phyloP scores from a whole-genome alignment of 1,140 invertebrate species.

The Brachionus rubens region DNA sequence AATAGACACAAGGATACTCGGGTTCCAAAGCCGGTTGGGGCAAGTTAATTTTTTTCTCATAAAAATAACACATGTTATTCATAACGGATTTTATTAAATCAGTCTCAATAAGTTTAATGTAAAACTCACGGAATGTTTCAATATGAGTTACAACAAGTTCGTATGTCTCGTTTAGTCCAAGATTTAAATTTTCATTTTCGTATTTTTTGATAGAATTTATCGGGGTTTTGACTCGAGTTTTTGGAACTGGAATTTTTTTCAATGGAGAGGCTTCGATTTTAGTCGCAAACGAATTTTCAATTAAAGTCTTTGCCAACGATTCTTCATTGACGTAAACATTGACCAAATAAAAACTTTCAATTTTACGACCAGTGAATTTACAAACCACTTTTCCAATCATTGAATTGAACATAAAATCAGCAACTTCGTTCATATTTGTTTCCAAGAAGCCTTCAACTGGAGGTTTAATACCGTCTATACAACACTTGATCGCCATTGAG shows the following conservation, averaged over 20 bases:
- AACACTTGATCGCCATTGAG: constrained; percentile 24
- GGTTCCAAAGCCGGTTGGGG: background rate
- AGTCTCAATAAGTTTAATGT: background rate
- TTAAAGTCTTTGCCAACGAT: background rate
- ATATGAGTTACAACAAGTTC: constrained; percentile 17
- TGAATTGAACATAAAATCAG: constrained; percentile 35
- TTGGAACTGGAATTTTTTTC: constrained; percentile 6
- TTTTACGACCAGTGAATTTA: background rate
- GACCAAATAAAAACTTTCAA: background rate
- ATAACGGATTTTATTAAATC: background rate
- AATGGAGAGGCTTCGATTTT: constrained; percentile 8
- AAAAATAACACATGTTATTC: constrained; percentile 41
- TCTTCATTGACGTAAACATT: background rate
- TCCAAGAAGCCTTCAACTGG: background rate
- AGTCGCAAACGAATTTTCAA: background rate
- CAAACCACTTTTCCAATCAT: background rate
- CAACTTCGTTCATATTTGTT: background rate
- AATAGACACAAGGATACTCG: constrained; percentile 10
- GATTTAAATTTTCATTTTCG: background rate
- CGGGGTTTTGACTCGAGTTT: background rate
- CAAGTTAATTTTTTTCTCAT: constrained; percentile 45
- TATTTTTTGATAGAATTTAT: background rate
- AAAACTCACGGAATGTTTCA: constrained; percentile 32
- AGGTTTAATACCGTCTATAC: constrained; percentile 20
- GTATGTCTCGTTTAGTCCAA: background rate